These are phyloP conservation scores for Acanthisitta chloris DNA, from an alignment of 2,113 vertebrate species.

Conservation along the genomic window DNA sequence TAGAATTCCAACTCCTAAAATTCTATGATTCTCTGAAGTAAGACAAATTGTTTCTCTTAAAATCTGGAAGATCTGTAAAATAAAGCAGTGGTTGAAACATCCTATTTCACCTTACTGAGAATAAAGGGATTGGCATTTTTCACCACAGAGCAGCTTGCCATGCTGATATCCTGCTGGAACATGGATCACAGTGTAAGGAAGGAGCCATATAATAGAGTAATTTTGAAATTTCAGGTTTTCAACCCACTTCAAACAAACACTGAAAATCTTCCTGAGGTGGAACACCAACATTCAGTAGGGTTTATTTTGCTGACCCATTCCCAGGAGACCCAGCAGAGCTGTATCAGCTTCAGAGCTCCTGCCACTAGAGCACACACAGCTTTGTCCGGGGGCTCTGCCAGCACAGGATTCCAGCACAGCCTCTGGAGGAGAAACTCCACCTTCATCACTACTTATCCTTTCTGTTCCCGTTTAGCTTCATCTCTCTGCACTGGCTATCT, in stretches of 20 bases:
- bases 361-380: neutral
- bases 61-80: neutral
- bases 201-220: neutral
- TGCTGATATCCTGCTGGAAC: neutral
- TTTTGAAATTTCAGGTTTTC: neutral
- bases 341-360: neutral
- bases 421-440: neutral
- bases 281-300: neutral
- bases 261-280: neutral
- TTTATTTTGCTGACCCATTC: neutral
- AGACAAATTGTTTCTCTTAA: neutral
- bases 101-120: neutral
- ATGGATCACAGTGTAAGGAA: neutral
- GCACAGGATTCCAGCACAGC: neutral
- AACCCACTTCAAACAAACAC: neutral
- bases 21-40: too few species aligned
- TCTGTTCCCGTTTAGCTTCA: neutral
- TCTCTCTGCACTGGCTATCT: neutral
- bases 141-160: neutral
- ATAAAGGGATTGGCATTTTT: neutral
- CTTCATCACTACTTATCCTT: neutral
- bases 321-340: neutral
- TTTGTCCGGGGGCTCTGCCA: neutral
- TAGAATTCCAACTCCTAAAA: too few species aligned
- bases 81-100: neutral